phyloP scores from a whole-genome alignment of 2,797 vertebrate genomes.

The Tarsius wallacei region DNA sequence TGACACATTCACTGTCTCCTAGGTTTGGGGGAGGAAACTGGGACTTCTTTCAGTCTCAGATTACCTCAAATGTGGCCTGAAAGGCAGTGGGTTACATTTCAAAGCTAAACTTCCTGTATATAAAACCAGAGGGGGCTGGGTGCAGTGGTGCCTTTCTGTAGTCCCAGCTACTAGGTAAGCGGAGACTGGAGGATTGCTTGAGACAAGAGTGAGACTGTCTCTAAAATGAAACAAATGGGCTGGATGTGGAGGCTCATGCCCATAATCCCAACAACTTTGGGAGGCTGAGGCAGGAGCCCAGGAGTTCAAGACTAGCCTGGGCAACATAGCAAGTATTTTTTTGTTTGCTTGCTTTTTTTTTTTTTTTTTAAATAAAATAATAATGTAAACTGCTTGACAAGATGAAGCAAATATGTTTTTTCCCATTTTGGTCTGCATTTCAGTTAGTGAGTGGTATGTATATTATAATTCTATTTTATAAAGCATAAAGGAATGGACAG shows the following conservation, averaged over 20 bases:
- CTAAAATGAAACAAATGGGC: not conserved
- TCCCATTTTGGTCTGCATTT: not conserved
- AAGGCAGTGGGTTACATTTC: not conserved
- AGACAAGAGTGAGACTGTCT: not conserved
- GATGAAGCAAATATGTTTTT: not conserved
- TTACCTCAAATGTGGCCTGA: constrained; percentile 49
- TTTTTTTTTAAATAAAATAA: constrained; percentile 8
- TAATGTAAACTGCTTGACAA: not conserved
- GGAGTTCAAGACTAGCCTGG: not conserved
- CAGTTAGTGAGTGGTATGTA: not conserved
- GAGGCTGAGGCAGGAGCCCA: not conserved
- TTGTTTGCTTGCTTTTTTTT: too few species aligned
- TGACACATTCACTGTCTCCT: not conserved
- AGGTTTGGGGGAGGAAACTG: constrained; percentile 14
- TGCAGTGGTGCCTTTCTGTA: not conserved
- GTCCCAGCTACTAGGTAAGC: not conserved
- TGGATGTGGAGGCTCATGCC: not conserved
- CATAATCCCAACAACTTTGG: not conserved
- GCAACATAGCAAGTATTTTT: not conserved
- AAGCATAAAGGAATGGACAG: not conserved
- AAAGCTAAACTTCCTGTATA: not conserved
- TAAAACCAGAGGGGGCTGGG: not conserved
- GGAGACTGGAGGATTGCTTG: not conserved
- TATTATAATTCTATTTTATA: constrained; percentile 8
- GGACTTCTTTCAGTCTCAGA: not conserved